phyloP scores from a whole-genome alignment of 2,888 invertebrate genomes.

The Encarsia formosa region DNA sequence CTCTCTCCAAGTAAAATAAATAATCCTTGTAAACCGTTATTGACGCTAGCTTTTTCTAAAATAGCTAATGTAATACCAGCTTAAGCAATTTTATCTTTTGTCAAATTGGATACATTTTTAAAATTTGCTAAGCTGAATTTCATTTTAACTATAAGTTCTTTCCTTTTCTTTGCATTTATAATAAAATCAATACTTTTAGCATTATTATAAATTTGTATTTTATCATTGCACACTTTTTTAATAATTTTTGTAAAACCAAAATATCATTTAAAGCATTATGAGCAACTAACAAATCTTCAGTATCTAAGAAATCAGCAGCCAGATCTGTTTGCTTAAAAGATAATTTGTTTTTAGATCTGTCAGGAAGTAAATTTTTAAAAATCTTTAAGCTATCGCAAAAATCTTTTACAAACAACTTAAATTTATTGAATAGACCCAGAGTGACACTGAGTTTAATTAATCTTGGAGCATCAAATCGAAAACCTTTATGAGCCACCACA shows the following conservation, averaged over 20 bases:
- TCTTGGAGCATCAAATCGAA: constrained; percentile 2
- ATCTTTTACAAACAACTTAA: constrained; percentile 5
- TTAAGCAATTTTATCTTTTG: neutral
- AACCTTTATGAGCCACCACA: neutral
- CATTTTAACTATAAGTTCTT: neutral
- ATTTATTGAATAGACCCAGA: constrained; percentile 9
- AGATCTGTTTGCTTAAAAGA: neutral
- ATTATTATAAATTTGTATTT: too few relatives aligned
- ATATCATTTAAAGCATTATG: constrained; percentile 11
- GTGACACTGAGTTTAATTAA: constrained; percentile 3
- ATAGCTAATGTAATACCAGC: neutral
- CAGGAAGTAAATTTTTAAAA: neutral
- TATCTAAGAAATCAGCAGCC: neutral
- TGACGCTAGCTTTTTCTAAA: neutral
- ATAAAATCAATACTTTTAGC: neutral
- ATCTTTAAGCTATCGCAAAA: neutral
- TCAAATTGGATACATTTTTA: neutral
- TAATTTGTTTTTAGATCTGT: neutral
- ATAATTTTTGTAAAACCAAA: constrained; percentile 11
- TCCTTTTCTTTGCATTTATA: neutral
- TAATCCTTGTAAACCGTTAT: neutral
- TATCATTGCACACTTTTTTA: neutral
- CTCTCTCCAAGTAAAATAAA: neutral
- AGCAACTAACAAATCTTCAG: constrained; percentile 1
- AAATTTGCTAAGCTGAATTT: neutral